A percentile compares a stretch with the other conserved stretches of the same genome.
These are phyloP conservation scores for Altica lythri DNA, from an alignment of 2,888 invertebrate species.

Conservation along the genomic window DNA sequence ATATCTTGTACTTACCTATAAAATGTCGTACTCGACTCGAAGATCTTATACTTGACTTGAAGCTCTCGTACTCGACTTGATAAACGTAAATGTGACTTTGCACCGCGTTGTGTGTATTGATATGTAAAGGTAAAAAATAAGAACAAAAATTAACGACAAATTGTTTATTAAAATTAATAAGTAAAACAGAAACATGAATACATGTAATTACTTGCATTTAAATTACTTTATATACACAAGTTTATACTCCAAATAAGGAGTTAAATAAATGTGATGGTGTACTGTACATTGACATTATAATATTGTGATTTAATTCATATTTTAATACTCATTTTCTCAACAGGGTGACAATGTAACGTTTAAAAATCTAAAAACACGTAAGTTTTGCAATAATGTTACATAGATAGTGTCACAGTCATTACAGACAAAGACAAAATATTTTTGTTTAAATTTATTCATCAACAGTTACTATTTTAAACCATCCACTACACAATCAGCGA, in stretches of 20 bases:
- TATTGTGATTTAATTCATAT: constrained; percentile 45
- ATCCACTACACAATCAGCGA: too few relatives aligned
- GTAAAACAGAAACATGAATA: constrained; percentile 60
- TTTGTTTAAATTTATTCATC: too few relatives aligned
- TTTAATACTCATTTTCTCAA: constrained; percentile 41
- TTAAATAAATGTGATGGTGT: constrained; percentile 44
- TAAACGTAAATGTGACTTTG: too few relatives aligned
- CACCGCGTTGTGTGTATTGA: neutral
- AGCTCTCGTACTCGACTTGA: too few relatives aligned
- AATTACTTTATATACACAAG: constrained; percentile 56
- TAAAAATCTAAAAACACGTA: constrained; percentile 52
- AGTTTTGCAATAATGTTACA: constrained; percentile 36
- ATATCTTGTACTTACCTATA: too few relatives aligned
- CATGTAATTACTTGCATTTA: constrained; percentile 54
- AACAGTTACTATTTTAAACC: too few relatives aligned
- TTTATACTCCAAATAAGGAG: constrained; percentile 54
- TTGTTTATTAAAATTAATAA: constrained; percentile 60
- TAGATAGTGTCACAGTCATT: constrained; percentile 36
- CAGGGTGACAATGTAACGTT: constrained; percentile 55
- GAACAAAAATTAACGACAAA: constrained; percentile 54
- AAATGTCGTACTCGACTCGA: too few relatives aligned
- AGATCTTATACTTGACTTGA: too few relatives aligned
- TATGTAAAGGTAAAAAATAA: constrained; percentile 28
- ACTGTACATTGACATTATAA: constrained; percentile 47
- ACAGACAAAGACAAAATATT: constrained; percentile 21